A percentile compares a stretch with the other conserved stretches of the same genome.
Evolutionary conservation across 2,113 vertebrate species (phyloP).

Genomic region (Strix uralensis): DNA sequence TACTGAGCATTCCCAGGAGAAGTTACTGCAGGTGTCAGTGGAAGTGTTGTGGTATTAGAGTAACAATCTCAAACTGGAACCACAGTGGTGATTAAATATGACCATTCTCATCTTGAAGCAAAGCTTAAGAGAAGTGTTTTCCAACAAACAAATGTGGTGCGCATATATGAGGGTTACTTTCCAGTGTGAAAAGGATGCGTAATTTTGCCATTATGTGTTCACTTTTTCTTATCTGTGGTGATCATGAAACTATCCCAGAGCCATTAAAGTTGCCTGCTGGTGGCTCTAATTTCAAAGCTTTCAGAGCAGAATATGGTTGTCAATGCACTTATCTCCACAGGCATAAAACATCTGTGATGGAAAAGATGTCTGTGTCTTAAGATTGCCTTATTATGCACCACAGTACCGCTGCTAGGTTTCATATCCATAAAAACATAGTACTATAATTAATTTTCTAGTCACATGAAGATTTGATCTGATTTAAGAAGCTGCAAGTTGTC

Average conservation of each 20-base stretch:
- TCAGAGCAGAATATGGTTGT: background rate
- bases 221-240: background rate
- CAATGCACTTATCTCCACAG: background rate
- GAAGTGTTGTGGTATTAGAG: background rate
- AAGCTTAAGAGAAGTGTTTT: background rate
- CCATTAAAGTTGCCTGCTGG: background rate
- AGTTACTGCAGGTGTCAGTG: background rate
- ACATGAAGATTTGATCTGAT: background rate
- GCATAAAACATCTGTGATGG: background rate
- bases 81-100: background rate
- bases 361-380: background rate
- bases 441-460: conserved; percentile 24
- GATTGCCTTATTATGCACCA: background rate
- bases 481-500: conserved; percentile 13
- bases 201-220: background rate
- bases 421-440: background rate
- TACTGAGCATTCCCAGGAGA: background rate
- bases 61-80: background rate
- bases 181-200: background rate
- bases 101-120: background rate
- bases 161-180: background rate
- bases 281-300: background rate
- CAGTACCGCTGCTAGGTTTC: background rate
- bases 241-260: background rate
- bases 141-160: background rate